These are phyloP conservation scores for Apteryx mantelli DNA, from an alignment of 2,113 vertebrate genomes.

Conservation along the genomic window DNA sequence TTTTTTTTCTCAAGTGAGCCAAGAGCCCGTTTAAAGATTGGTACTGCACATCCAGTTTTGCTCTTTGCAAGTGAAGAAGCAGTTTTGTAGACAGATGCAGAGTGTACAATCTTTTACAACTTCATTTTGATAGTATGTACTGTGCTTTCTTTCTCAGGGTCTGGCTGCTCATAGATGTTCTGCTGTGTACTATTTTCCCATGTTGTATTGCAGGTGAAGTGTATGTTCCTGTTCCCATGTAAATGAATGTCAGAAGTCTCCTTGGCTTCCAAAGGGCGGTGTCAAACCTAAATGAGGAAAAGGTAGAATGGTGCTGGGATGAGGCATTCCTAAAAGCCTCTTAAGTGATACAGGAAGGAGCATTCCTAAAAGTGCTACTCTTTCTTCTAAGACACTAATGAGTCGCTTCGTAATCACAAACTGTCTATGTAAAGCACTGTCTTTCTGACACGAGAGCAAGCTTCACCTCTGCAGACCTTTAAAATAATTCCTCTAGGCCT, in stretches of 20 bases:
- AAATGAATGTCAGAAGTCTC: conserved; percentile 40
- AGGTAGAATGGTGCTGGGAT: background rate
- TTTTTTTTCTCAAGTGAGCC: background rate
- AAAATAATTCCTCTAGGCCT: conserved; percentile 9
- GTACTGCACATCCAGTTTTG: background rate
- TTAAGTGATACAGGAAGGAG: conserved; percentile 30
- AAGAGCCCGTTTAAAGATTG: accelerated
- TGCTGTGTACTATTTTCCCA: conserved; percentile 5
- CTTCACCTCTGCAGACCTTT: conserved; percentile 33
- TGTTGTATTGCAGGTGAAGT: background rate
- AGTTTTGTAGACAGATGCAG: background rate
- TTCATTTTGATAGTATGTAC: background rate
- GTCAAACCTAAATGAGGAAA: conserved; percentile 37
- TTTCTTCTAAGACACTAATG: conserved; percentile 40
- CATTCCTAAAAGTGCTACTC: conserved; percentile 20
- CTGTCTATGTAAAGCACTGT: background rate
- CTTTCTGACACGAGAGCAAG: conserved; percentile 19
- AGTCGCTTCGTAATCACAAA: conserved; percentile 46
- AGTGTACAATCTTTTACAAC: background rate
- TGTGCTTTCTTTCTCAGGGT: background rate
- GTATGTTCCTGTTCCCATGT: background rate
- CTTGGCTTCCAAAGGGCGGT: conserved; percentile 23
- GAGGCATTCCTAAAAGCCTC: conserved; percentile 42
- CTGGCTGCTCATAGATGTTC: background rate
- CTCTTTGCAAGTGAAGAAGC: background rate